Percentiles rank a stretch among this genome's conserved stretches.
phyloP scores from a whole-genome alignment of 2,797 vertebrate genomes.

The Gobio occitaniae region DNA sequence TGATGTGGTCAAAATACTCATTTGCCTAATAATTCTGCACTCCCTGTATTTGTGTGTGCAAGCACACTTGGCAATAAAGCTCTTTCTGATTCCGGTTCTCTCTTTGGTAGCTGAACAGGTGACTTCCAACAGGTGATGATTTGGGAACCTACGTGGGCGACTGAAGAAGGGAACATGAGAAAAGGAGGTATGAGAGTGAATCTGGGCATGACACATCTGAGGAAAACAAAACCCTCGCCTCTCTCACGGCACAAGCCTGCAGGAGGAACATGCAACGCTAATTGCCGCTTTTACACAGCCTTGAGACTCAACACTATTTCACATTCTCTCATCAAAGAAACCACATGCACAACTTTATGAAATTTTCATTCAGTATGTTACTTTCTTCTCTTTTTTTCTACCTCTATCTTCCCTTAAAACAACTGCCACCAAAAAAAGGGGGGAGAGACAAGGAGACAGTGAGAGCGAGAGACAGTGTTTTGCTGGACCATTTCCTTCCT shows the following conservation, averaged over 20 bases:
- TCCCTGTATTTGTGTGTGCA: too few species aligned
- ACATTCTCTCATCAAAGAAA: constrained; percentile 82
- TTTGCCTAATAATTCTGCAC: too few species aligned
- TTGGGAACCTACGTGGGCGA: neutral
- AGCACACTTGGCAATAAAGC: too few species aligned
- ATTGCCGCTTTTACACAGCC: constrained; percentile 81
- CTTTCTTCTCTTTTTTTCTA: constrained; percentile 58
- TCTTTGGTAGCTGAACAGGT: too few species aligned
- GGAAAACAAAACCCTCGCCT: constrained; percentile 64
- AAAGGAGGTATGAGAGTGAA: constrained; percentile 7
- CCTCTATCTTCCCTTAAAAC: constrained; percentile 27
- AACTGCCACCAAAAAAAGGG: constrained; percentile 37
- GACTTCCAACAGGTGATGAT: constrained; percentile 30
- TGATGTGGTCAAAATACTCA: too few species aligned
- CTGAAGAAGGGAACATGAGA: neutral
- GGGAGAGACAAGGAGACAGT: neutral
- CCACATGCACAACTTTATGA: constrained; percentile 80
- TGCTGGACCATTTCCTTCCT: constrained; percentile 82
- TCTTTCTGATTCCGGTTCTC: too few species aligned
- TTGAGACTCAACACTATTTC: constrained; percentile 74
- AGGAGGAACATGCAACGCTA: constrained; percentile 76
- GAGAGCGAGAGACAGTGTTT: constrained; percentile 69
- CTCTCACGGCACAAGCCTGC: constrained; percentile 63
- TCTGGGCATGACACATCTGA: constrained; percentile 31
- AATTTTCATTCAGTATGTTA: constrained; percentile 85